phyloP scores from a whole-genome alignment of 2,888 invertebrate species.

The Drosophila kokeensis region DNA sequence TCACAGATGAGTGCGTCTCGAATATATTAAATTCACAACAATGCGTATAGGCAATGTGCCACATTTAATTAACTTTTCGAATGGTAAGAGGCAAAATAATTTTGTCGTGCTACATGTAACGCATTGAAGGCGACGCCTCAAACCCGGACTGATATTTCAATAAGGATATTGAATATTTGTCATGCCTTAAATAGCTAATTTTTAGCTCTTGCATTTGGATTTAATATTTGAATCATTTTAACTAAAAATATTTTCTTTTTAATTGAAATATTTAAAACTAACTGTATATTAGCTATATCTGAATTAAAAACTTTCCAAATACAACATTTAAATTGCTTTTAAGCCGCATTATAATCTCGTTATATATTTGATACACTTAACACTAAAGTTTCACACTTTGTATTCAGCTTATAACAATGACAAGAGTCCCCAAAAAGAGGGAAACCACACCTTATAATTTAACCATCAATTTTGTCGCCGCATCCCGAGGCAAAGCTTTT shows the following conservation, averaged over 20 bases:
- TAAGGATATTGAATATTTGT: not conserved
- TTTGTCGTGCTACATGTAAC: no score
- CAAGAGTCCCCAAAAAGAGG: not conserved
- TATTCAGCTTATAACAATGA: not conserved
- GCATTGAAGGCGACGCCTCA: not conserved
- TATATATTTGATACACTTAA: constrained; percentile 5
- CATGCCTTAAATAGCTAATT: not conserved
- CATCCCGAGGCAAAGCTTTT: constrained; percentile 15
- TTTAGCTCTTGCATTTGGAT: not conserved
- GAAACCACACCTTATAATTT: constrained; percentile 54
- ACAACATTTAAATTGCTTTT: not conserved
- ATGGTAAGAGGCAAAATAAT: not conserved
- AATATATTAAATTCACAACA: constrained; percentile 22
- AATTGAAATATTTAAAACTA: not conserved
- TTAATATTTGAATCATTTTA: not conserved
- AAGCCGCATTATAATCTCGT: not conserved
- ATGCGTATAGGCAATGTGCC: constrained; percentile 16
- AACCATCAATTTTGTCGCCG: constrained; percentile 45
- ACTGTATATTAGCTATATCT: not conserved
- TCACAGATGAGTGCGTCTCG: constrained; percentile 31
- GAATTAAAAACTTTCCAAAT: not conserved
- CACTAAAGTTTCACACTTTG: constrained; percentile 15
- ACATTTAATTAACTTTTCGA: constrained; percentile 17
- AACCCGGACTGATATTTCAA: not conserved
- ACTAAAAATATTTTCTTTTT: not conserved